Evolutionary conservation across 92 coral and sea anemone genomes (phyloP), one percentile per base, ranked within the genome.

Genomic region (Umimayanthus kanabou): DNA sequence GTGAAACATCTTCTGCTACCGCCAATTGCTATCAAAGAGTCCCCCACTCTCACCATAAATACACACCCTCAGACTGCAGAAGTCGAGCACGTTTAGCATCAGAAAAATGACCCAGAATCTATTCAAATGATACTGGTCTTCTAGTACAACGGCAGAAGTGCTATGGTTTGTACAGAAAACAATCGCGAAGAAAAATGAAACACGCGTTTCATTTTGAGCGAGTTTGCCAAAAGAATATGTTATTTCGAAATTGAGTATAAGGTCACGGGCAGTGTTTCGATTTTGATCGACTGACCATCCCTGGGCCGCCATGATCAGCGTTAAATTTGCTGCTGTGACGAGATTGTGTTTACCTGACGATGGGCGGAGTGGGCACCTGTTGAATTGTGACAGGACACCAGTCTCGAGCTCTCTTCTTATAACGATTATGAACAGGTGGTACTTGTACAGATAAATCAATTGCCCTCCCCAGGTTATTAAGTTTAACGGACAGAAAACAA

Each of bases 321-420:
- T 69, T 77, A 91, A 86, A 79, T 91, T 89, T 91, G 74, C 43
- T 82, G 43, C 66, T 6, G 80, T 91, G 94, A 91, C 89, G 90
- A 88, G 79, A 91, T 55, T 43, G 69, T 80, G 6, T 45, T 72
- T 61, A 15, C 30, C 43, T 9, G 28, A 29, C 73, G 39, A 29
- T 30, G 58, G 42, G 33, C 39, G 1, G 64, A n/a, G 58, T 25
- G 43, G 87, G 40, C 78, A 83, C 87, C 87, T 83, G 87, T 83
- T 45, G 67, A 37, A 42, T 42, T 75, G 25, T 75, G 77, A 73
- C 77, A 73, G 39, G 37, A 40, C 45, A 29, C 20, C 40, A 37
- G 40, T 40, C 79, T 75, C 37, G 1, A 33, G 37, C 37, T 33
- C 45, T 13, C 26, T 20, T 40, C 79, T 49, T 39, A 45, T 49